These are phyloP conservation scores for Australoheros facetus DNA, from an alignment of 2,797 vertebrate genomes.

Conservation along the genomic window DNA sequence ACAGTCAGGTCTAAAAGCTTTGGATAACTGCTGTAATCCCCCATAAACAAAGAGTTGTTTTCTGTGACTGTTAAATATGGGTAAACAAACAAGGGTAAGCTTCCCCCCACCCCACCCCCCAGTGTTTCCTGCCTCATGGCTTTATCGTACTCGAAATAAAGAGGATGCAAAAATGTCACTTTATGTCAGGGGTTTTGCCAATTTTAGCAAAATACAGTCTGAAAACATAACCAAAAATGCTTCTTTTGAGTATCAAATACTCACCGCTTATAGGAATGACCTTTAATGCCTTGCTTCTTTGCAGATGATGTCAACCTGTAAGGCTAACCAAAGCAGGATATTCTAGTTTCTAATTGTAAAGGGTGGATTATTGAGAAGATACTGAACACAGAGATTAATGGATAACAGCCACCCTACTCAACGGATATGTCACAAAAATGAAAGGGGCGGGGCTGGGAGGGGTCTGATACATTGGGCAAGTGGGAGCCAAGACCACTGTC, in stretches of 20 bases:
- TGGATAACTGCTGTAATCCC: constrained; percentile 70
- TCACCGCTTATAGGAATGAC: neutral
- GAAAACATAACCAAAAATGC: neutral
- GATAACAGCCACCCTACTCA: neutral
- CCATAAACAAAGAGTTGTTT: constrained; percentile 70
- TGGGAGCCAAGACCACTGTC: neutral
- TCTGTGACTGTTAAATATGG: constrained; percentile 49
- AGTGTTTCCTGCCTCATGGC: constrained; percentile 11
- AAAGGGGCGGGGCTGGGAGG: neutral
- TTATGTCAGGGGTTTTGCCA: neutral
- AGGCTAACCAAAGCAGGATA: neutral
- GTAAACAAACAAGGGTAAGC: constrained; percentile 62
- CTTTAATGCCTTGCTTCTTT: neutral
- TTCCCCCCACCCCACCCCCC: neutral
- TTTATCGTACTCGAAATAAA: constrained; percentile 5
- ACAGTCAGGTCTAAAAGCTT: constrained; percentile 73
- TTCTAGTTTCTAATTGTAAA: constrained; percentile 1
- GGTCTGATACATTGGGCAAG: neutral
- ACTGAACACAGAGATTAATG: neutral
- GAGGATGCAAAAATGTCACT: constrained; percentile 7
- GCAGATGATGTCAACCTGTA: neutral
- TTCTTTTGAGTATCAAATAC: neutral
- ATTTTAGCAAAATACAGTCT: neutral
- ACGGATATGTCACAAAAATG: neutral
- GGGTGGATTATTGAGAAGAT: neutral